Percentiles rank a stretch among this genome's conserved stretches.
phyloP scores from a whole-genome alignment of 1,140 invertebrate genomes.

The Drosophila albomicans region DNA sequence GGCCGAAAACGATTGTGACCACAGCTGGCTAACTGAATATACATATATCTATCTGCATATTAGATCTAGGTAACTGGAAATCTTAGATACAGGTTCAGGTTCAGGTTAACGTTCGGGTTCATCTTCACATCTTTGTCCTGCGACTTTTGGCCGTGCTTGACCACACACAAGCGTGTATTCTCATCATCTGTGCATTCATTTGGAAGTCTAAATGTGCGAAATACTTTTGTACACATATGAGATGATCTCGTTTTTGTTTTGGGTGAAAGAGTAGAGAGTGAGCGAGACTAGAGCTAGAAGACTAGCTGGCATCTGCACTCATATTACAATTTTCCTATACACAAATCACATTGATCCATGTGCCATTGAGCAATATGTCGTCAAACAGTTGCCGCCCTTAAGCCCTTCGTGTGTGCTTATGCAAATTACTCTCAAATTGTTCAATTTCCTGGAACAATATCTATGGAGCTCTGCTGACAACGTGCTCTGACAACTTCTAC shows the following conservation, averaged over 20 bases:
- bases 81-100: neutral
- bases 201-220: constrained; percentile 77
- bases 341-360: constrained; percentile 62
- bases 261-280: constrained; percentile 58
- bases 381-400: constrained; percentile 80
- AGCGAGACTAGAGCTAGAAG: neutral
- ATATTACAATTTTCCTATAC: constrained; percentile 37
- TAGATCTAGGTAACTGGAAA: constrained; percentile 50
- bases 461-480: constrained; percentile 10
- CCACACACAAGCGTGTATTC: constrained; percentile 39
- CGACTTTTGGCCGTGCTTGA: constrained; percentile 28
- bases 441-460: constrained; percentile 71
- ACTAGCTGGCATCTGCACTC: constrained; percentile 41
- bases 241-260: constrained; percentile 76
- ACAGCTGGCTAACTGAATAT: constrained; percentile 12
- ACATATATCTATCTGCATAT: constrained; percentile 56
- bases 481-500: constrained; percentile 15
- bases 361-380: constrained; percentile 80
- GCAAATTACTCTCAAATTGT: constrained; percentile 80
- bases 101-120: neutral
- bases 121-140: neutral
- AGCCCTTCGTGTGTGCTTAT: constrained; percentile 54
- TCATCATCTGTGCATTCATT: constrained; percentile 59
- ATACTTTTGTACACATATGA: constrained; percentile 70
- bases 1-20: constrained; percentile 28